A percentile compares a stretch with the other conserved stretches of the same genome.
Conservation (phyloP, 2,888 invertebrate species). For the Orchestes rusci region DNA sequence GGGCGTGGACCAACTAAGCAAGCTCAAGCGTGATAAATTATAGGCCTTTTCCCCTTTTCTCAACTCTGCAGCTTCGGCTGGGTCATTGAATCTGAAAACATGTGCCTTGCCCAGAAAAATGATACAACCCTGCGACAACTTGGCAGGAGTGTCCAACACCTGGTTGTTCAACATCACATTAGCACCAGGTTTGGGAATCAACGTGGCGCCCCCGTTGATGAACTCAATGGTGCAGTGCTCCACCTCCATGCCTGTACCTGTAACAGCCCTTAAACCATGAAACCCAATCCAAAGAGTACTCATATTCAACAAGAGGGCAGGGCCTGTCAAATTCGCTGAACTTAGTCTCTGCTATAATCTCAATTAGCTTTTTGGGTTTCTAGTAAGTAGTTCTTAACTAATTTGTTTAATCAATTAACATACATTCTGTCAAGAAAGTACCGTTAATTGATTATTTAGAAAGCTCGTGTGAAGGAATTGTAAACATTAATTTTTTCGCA, state of each 20-base stretch:
- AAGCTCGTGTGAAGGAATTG: too few species aligned
- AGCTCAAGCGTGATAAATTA: constrained; percentile 73
- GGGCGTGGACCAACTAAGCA: constrained; percentile 75
- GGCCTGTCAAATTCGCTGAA: too few species aligned
- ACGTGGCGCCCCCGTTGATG: constrained; percentile 63
- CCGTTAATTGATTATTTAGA: too few species aligned
- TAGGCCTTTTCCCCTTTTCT: constrained; percentile 64
- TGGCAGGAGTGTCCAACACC: constrained; percentile 67
- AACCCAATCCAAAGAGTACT: too few species aligned
- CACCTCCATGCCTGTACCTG: constrained; percentile 60
- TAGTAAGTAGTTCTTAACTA: too few species aligned
- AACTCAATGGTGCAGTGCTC: constrained; percentile 73
- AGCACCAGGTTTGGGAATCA: constrained; percentile 64
- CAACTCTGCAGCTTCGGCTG: constrained; percentile 78
- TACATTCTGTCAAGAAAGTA: too few species aligned
- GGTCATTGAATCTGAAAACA: constrained; percentile 78
- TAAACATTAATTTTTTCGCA: too few species aligned
- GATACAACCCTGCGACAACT: constrained; percentile 68
- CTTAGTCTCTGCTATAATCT: too few species aligned
- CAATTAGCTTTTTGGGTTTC: too few species aligned
- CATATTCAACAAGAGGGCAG: too few species aligned
- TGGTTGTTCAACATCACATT: constrained; percentile 80
- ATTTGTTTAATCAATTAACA: too few species aligned
- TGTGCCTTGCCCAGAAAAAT: constrained; percentile 56
- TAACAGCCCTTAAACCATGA: too few species aligned